Base-by-base conservation (phyloP, 53 echinoderm and acorn worm genomes). In the Astropecten irregularis region DNA sequence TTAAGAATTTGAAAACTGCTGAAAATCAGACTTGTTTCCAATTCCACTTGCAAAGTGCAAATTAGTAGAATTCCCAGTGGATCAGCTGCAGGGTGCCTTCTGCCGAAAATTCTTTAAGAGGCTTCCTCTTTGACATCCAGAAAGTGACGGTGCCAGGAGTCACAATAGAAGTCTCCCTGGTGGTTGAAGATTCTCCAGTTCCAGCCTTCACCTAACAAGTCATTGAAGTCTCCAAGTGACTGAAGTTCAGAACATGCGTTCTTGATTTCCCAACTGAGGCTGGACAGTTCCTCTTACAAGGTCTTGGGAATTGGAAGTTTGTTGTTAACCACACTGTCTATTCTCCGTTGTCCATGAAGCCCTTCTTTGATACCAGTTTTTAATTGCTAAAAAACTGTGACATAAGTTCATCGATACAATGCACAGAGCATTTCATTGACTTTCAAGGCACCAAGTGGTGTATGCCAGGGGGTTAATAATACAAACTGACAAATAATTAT, bases 111-210 rank as follows among this genome's bases (percentile, higher is more conserved):
- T 79, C 47, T 30, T 87, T 58, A 28, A 87, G 61, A 27, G 87
- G 81, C 46, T 69, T 51, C 42, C 61, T 87, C 60, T 87, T 70
- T 23, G 7, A 54, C 50, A 87, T 22, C 79, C 87, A 87, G 54
- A 46, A 87, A 40, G 62, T 79, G 30, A 87, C 9, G 13, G 87
- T 87, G 18, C 40, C 61, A 54, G 81, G 69, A 19, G 65, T 67
- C 2, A 69, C 76, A 66, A 33, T 48, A 3, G 81, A 77, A 87
- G 52, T 87, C 70, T 34, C 87, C 79, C 57, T 87, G 79, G 42
- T 32, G 14, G 40, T 81, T 81, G 32, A 76, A 86, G 9, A 79
- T 58, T 57, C 87, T 57, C 34, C 42, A 47, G 32, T 79, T 25
- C 87, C 81, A 87, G 39, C 69, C 79, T 79, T 79, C 38, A 19